phyloP scores from a whole-genome alignment of 2,113 vertebrate genomes.

The Amphiprion ocellaris region DNA sequence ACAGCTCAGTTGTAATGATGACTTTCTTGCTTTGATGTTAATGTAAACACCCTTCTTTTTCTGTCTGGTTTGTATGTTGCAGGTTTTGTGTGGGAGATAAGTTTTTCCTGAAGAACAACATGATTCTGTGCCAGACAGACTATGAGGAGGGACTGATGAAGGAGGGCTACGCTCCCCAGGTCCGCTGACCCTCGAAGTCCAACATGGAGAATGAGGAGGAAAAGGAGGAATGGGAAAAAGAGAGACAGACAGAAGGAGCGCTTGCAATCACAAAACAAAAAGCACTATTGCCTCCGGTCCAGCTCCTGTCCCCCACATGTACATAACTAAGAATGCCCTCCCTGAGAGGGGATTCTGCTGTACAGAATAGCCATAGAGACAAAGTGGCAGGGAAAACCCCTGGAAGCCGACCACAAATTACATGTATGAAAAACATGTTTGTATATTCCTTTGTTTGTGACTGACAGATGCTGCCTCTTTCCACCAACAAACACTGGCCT shows the following conservation, averaged over 20 bases:
- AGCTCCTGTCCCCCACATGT: conserved; percentile 82
- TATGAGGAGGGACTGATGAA: conserved; percentile 99
- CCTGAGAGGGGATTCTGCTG: conserved; percentile 81
- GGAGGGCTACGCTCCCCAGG: conserved; percentile 96
- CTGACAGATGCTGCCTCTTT: conserved; percentile 59
- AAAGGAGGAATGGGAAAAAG: conserved; percentile 57
- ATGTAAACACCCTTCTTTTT: conserved; percentile 13
- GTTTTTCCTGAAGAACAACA: conserved; percentile 99
- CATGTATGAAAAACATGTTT: conserved; percentile 49
- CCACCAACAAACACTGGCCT: conserved; percentile 46
- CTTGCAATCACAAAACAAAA: conserved; percentile 85
- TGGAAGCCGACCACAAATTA: conserved; percentile 38
- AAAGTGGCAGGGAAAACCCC: conserved; percentile 46
- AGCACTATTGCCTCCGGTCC: conserved; percentile 89
- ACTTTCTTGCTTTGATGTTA: conserved; percentile 36
- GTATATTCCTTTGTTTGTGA: conserved; percentile 63
- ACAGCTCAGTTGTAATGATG: conserved; percentile 44
- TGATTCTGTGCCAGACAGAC: conserved; percentile 99
- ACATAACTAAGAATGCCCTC: conserved; percentile 67
- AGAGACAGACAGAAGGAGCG: conserved; percentile 64
- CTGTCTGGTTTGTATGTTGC: conserved; percentile 67
- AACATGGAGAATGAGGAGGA: conserved; percentile 24
- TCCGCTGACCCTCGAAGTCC: conserved; percentile 88
- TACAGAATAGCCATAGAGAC: conserved; percentile 92
- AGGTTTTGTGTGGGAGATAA: conserved; percentile 99